These are phyloP conservation scores for Lochmaea capreae DNA, from an alignment of 2,888 invertebrate genomes.

Conservation along the genomic window DNA sequence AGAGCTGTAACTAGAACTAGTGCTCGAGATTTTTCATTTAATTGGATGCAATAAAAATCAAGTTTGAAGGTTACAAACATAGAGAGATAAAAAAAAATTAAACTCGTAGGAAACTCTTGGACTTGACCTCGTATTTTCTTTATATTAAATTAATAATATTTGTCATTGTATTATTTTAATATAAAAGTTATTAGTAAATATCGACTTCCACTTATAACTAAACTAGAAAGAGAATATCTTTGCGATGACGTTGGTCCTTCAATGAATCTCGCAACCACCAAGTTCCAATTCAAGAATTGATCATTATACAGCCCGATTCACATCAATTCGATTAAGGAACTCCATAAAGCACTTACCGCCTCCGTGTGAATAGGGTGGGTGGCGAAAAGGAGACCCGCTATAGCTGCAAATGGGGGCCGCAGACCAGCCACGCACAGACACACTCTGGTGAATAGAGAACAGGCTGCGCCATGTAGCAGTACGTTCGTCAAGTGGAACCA, in stretches of 20 bases:
- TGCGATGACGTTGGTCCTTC: background rate
- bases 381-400: conserved; percentile 83
- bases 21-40: no score
- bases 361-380: conserved; percentile 91
- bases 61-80: no score
- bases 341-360: conserved; percentile 75
- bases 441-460: conserved; percentile 77
- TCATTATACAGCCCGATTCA: conserved; percentile 36
- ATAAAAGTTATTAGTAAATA: background rate
- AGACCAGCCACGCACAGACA: conserved; percentile 76
- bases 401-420: conserved; percentile 76
- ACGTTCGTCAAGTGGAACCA: conserved; percentile 88
- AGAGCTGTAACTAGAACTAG: no score
- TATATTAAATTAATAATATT: no score
- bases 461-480: conserved; percentile 79
- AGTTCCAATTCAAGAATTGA: conserved; percentile 32
- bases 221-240: background rate
- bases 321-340: conserved; percentile 35
- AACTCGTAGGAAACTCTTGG: no score
- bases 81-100: no score
- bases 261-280: conserved; percentile 5
- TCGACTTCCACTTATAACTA: background rate
- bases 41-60: no score
- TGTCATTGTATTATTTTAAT: no score
- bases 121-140: no score